Evolutionary conservation across 2,113 vertebrate genomes (phyloP), one percentile per base, ranked within the genome.

Genomic region (Coreoperca whiteheadi): DNA sequence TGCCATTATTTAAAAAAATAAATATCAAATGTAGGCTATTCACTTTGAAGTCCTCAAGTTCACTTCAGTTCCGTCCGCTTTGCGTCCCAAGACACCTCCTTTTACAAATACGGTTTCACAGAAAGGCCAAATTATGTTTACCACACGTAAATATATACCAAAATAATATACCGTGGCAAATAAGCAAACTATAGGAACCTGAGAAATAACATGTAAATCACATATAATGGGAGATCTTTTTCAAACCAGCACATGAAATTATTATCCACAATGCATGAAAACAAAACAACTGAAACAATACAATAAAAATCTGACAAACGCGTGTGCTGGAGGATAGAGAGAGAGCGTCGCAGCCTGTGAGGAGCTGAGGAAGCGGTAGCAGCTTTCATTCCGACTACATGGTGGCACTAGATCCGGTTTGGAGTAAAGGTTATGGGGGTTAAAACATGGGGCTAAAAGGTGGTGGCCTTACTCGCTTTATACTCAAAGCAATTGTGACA

Each of bases 11-110:
- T 99, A 99, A 96, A 99, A 99, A 99, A 99, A 99, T 99, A 99
- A 99, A 99, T 99, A 99, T 99, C 97, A 99, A 99, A 99, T 99
- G 97, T 98, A 94, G 91, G 92, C 90, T 93, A 96, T 97, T 98
- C 97, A 97, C 96, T 97, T 97, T 95, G 96, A 97, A 97, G 96
- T 97, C 97, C 96, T 97, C 95, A 94, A 96, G 96, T 97, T 97
- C 95, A 96, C 86, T 68, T 96, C 95, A 95, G 96, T 95, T 95
- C 96, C 93, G 2, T 95, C 95, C 95, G 93, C 93, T 95, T 95
- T 96, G 95, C 95, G 94, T 96, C 96, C 94, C 96, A 96, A 76
- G 96, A 96, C 75, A 71, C 63, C 43, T 80, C 83, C 61, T 79
- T 94, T 95, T 96, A 96, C 96, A 96, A 96, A 97, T 95, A 95